Evolutionary conservation across 2,888 invertebrate species (phyloP).

Genomic region (Lymantria monacha): DNA sequence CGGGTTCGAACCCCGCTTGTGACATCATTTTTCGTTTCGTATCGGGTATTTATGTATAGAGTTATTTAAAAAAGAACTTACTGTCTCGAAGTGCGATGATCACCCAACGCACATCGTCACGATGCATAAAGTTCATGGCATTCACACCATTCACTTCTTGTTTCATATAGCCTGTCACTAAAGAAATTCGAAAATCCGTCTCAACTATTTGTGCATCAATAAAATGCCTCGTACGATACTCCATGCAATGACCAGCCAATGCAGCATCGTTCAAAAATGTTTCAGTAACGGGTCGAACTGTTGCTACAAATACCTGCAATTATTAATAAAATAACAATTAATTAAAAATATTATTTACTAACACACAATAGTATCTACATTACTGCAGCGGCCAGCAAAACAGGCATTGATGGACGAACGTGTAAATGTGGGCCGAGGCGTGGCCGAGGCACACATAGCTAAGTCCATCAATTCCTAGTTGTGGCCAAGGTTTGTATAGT

Average conservation of each 20-base stretch:
- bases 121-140: slow-evolving; percentile 94
- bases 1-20: too few species aligned
- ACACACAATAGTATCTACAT: too few species aligned
- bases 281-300: slow-evolving; percentile 85
- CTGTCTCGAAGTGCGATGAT: slow-evolving; percentile 91
- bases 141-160: slow-evolving; percentile 92
- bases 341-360: not conserved
- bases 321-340: not conserved
- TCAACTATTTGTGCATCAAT: slow-evolving; percentile 94
- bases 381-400: too few species aligned
- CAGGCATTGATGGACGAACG: too few species aligned
- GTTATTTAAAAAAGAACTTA: slow-evolving; percentile 53
- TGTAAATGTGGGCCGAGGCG: too few species aligned
- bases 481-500: too few species aligned
- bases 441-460: too few species aligned
- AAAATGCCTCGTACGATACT: slow-evolving; percentile 93
- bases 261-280: slow-evolving; percentile 75
- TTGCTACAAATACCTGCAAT: slow-evolving; percentile 83
- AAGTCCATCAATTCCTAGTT: too few species aligned
- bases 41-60: too few species aligned
- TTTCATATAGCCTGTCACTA: slow-evolving; percentile 94
- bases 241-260: slow-evolving; percentile 82
- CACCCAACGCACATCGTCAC: slow-evolving; percentile 93
- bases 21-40: too few species aligned
- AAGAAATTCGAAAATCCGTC: slow-evolving; percentile 93